Conservation (phyloP, 2,797 vertebrate genomes). For the Antennarius maculatus region DNA sequence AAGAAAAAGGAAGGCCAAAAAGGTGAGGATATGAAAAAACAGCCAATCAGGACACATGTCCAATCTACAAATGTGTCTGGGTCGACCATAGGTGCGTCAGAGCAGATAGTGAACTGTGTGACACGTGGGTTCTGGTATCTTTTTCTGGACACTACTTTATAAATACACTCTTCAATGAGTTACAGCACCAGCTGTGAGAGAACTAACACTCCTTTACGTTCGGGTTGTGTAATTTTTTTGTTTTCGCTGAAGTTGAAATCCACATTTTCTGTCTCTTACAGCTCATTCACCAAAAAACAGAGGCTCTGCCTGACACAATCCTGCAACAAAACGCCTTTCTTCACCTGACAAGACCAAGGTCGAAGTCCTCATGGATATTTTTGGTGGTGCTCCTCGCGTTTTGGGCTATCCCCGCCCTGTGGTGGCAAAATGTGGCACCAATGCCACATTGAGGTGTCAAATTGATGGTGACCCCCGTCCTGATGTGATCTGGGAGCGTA, state of each 20-base stretch:
- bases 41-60: background rate
- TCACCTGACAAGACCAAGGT: background rate
- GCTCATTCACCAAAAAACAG: slow-evolving; percentile 25
- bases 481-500: slow-evolving; percentile 91
- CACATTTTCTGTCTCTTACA: slow-evolving; percentile 30
- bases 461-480: slow-evolving; percentile 91
- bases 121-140: slow-evolving; percentile 67
- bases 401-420: slow-evolving; percentile 90
- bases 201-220: slow-evolving; percentile 1
- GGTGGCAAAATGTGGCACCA: slow-evolving; percentile 81
- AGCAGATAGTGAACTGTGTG: slow-evolving; percentile 46
- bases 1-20: background rate
- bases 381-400: slow-evolving; percentile 91
- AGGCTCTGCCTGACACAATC: background rate
- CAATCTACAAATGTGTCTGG: background rate
- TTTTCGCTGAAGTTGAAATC: background rate
- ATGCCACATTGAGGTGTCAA: slow-evolving; percentile 88
- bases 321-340: slow-evolving; percentile 1
- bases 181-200: slow-evolving; percentile 81
- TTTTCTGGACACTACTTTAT: slow-evolving; percentile 81
- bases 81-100: slow-evolving; percentile 41
- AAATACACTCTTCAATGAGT: slow-evolving; percentile 79
- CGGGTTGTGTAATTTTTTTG: background rate
- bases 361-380: slow-evolving; percentile 81
- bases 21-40: slow-evolving; percentile 8